Evolutionary conservation across 2,113 vertebrate genomes (phyloP).

Genomic region (Chionodraco myersi): DNA sequence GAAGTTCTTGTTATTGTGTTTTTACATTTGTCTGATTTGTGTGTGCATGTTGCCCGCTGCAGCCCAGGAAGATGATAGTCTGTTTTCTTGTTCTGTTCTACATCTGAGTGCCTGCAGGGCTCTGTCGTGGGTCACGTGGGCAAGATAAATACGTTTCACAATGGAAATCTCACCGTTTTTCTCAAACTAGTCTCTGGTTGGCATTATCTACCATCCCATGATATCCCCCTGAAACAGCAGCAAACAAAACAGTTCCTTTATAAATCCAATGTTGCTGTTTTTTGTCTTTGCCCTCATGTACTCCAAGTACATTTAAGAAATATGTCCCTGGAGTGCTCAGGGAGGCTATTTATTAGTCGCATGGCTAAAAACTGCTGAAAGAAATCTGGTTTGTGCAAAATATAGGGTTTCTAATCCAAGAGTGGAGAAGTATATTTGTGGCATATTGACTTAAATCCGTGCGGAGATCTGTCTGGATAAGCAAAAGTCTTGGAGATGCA

Average conservation of each 20-base stretch:
- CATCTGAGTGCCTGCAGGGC: constrained; percentile 33
- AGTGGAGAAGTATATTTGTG: constrained; percentile 9
- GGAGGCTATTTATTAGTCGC: constrained; percentile 3
- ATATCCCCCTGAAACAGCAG: constrained; percentile 40
- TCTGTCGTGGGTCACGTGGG: constrained; percentile 21
- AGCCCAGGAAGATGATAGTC: constrained; percentile 18
- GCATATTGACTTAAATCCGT: constrained; percentile 24
- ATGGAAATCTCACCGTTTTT: constrained; percentile 43
- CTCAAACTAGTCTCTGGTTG: constrained; percentile 12
- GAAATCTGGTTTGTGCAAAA: neutral
- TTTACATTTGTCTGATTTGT: constrained; percentile 15
- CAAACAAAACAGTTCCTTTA: constrained; percentile 10
- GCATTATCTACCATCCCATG: constrained; percentile 38
- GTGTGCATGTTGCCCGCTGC: neutral
- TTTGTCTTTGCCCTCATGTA: constrained; percentile 1
- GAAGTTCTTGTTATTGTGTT: constrained; percentile 2
- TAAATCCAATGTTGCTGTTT: constrained; percentile 10
- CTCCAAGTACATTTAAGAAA: constrained; percentile 18
- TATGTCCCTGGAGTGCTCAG: constrained; percentile 15
- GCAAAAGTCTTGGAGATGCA: constrained; percentile 7
- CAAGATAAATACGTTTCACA: constrained; percentile 42
- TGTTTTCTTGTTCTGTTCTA: constrained; percentile 21
- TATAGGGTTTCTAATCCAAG: constrained; percentile 13
- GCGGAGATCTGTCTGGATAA: constrained; percentile 33
- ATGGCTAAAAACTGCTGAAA: neutral